These are phyloP conservation scores for Junonia oenone DNA, from an alignment of 2,888 invertebrate species.

Conservation along the genomic window DNA sequence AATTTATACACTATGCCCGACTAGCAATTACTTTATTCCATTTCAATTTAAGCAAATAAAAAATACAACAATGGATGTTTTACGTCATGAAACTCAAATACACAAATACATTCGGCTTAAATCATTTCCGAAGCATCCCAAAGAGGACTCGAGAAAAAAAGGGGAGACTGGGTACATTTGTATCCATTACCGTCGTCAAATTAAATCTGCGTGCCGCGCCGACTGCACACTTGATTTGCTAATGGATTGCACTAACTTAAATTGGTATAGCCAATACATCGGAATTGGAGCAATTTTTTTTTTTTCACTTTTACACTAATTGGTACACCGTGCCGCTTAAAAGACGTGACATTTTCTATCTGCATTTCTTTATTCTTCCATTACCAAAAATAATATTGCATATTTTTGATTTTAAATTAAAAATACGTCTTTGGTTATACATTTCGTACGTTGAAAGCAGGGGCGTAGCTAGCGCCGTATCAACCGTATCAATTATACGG, in stretches of 20 bases:
- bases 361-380: too few species aligned
- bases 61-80: slow-evolving; percentile 1
- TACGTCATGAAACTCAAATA: not conserved
- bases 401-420: too few species aligned
- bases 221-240: slow-evolving; percentile 51
- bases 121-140: slow-evolving; percentile 10
- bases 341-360: too few species aligned
- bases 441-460: not conserved
- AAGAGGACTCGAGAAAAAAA: slow-evolving; percentile 29
- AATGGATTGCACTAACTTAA: slow-evolving; percentile 57
- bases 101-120: slow-evolving; percentile 9
- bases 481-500: too few species aligned
- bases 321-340: too few species aligned
- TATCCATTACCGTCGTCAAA: slow-evolving; percentile 61
- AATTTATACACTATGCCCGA: not conserved
- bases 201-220: slow-evolving; percentile 57
- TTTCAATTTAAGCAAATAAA: not conserved
- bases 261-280: slow-evolving; percentile 36
- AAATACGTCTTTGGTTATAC: too few species aligned
- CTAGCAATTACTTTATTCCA: not conserved
- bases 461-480: too few species aligned
- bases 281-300: slow-evolving; percentile 16
- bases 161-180: slow-evolving; percentile 44
- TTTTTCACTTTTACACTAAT: too few species aligned
- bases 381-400: too few species aligned